Percentiles rank a stretch among this genome's conserved stretches.
phyloP scores from a whole-genome alignment of 2,797 vertebrate species.

The Heterohyrax brucei region DNA sequence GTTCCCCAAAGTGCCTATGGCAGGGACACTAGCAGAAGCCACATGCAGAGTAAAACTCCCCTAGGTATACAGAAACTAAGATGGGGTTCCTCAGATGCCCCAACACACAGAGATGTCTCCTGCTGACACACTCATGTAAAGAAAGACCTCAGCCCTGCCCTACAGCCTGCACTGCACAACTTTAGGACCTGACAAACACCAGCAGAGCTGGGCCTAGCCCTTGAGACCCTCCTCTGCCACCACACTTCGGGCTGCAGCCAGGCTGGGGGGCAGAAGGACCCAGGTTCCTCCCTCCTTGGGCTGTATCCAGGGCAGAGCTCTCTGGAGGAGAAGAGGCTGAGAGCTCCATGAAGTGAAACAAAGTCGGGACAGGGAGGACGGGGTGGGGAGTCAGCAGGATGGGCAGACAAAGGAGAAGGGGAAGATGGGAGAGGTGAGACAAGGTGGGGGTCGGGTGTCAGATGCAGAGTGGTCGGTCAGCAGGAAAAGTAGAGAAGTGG shows the following conservation, averaged over 20 bases:
- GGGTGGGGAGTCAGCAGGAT: background rate
- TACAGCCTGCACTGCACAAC: rapidly evolving
- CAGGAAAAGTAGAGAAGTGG: background rate
- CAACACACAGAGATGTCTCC: no score
- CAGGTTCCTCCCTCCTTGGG: background rate
- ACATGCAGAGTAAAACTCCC: rapidly evolving
- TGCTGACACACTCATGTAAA: background rate
- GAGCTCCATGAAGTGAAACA: background rate
- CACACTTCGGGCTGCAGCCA: background rate
- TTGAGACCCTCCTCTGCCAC: rapidly evolving
- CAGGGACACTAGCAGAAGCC: background rate
- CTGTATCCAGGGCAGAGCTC: background rate
- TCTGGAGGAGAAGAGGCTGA: background rate
- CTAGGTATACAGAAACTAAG: background rate
- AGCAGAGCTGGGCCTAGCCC: background rate
- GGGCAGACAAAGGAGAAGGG: background rate
- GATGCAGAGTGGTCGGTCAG: background rate
- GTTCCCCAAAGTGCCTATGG: background rate
- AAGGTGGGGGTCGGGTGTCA: rapidly evolving
- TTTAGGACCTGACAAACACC: background rate
- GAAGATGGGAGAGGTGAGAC: background rate
- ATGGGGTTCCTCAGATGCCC: rapidly evolving
- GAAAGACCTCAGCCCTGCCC: background rate
- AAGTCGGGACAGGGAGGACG: background rate
- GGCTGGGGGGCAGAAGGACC: background rate